Percentiles rank a stretch among this genome's conserved stretches.
These are phyloP conservation scores for Stegodyphus mimosarum DNA, from an alignment of 1,140 invertebrate genomes.

Conservation along the genomic window DNA sequence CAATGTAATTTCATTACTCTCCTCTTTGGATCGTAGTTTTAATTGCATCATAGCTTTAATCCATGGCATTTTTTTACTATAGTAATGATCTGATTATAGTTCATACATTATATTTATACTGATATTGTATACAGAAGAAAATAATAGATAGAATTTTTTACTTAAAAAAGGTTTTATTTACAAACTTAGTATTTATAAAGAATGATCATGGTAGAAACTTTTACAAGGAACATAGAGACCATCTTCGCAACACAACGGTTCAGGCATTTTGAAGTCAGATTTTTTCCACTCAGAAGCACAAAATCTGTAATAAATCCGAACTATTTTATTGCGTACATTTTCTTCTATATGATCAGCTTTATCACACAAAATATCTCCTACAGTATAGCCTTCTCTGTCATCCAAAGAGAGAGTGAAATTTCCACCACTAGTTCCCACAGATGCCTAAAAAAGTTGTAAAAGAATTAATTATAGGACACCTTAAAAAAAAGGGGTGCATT, in stretches of 20 bases:
- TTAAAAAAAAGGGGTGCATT: too few species aligned
- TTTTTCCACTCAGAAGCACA: slow-evolving; percentile 26
- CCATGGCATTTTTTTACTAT: too few species aligned
- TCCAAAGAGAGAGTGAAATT: slow-evolving; percentile 30
- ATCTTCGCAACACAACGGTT: slow-evolving; percentile 42
- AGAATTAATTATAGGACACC: neutral
- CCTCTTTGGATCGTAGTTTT: too few species aligned
- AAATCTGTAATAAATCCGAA: slow-evolving; percentile 39
- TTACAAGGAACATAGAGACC: slow-evolving; percentile 45
- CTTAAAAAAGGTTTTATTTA: neutral
- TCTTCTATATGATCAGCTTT: slow-evolving; percentile 49
- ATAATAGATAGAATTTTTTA: neutral
- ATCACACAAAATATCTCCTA: slow-evolving; percentile 45
- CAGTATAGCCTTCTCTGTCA: slow-evolving; percentile 32
- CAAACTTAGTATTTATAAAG: too few species aligned
- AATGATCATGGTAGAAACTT: too few species aligned
- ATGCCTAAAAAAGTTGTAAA: neutral
- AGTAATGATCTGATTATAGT: too few species aligned
- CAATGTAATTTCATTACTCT: too few species aligned
- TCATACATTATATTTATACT: too few species aligned
- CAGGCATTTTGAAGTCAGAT: slow-evolving; percentile 36
- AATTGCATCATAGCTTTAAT: too few species aligned
- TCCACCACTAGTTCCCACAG: slow-evolving; percentile 24
- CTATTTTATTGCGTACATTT: slow-evolving; percentile 36
- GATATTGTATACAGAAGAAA: neutral